Evolutionary conservation across 2,113 vertebrate genomes (phyloP), one percentile per base, ranked within the genome.

Genomic region (Formicarius rufipectus): DNA sequence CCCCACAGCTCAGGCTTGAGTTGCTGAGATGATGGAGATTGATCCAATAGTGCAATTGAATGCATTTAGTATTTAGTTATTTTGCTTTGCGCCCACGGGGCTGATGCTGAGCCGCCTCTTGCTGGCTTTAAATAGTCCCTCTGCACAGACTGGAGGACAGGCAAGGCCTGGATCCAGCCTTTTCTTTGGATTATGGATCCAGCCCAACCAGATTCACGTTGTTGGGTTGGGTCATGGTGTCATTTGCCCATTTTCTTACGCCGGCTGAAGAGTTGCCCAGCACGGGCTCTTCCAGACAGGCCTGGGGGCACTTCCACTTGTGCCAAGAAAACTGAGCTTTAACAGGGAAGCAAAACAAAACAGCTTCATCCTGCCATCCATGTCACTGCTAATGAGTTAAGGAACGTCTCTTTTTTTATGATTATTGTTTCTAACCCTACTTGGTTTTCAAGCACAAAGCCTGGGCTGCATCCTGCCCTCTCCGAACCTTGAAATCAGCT

Each of bases 31-130:
- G 42, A 33, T n/a, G 31, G 56, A 33, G 25, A 50, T 35, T 12
- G 56, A 71, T 67, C 73, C 47, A 78, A 40, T 4, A 22, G 6
- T 19, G 45, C 60, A 44, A 42, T 59, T 63, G 63, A 49, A 64
- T 15, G 12, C 12, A 24, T 82, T 89, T 58, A 42, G 78, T 92
- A 25, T 72, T 64, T 37, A 71, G 74, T 35, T 25, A 31, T 69
- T 45, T 37, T 3, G 18, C 64, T 16, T 62, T n/a, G 35, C 15
- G 16, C 47, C 40, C 40, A 0, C 0, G 0, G 53, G 67, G 40
- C 9, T 50, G 59, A 31, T 44, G 49, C 72, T 86, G 76, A 63
- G 66, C 37, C 74, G 87, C 39, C 17, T 63, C 30, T 58, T 58
- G 33, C 55, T 58, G 33, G 55, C 33, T 37, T 37, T 47, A 45